Percentiles rank a stretch among this genome's conserved stretches.
phyloP scores from a whole-genome alignment of 2,113 vertebrate genomes.

The Sciurus niger region DNA sequence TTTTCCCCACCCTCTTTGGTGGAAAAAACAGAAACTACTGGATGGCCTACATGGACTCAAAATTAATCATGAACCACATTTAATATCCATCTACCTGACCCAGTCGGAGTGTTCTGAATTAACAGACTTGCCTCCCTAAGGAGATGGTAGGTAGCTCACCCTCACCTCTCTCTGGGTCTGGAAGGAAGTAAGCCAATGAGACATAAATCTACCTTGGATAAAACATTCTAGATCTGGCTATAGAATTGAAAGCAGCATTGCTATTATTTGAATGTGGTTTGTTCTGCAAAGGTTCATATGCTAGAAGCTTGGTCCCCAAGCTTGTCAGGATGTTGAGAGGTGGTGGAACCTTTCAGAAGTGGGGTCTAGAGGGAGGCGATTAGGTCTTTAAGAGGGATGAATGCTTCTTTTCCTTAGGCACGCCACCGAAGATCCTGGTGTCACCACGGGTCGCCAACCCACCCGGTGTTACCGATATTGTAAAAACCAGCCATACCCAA shows the following conservation, averaged over 20 bases:
- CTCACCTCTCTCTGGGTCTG: background rate
- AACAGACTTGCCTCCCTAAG: background rate
- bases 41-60: background rate
- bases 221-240: background rate
- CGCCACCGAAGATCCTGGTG: no score
- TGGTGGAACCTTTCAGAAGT: background rate
- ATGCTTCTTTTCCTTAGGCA: background rate
- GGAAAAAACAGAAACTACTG: constrained; percentile 49
- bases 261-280: background rate
- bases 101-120: background rate
- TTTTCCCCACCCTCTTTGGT: constrained; percentile 42
- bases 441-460: no score
- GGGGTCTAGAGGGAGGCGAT: background rate
- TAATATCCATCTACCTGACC: background rate
- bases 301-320: background rate
- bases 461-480: no score
- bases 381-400: background rate
- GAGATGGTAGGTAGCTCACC: background rate
- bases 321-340: background rate
- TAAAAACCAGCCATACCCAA: no score
- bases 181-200: constrained; percentile 15
- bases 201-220: background rate
- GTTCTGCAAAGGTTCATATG: background rate
- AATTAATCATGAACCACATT: constrained; percentile 48
- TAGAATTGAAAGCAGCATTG: background rate